Conservation (phyloP, 2,113 vertebrate species). For the Baryphthengus martii region DNA sequence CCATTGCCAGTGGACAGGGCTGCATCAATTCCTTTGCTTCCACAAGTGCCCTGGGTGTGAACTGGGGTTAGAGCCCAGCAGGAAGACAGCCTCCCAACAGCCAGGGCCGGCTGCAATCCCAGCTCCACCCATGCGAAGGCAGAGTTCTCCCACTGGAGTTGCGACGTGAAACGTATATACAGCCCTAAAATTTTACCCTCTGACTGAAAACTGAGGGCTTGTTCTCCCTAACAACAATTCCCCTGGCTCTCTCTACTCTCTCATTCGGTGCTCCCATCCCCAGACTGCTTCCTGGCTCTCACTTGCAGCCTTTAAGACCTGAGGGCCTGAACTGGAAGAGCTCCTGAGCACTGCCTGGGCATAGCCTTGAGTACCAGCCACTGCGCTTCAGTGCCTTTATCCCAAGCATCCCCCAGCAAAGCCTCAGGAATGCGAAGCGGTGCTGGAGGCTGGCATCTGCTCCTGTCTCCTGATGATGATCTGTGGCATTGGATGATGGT, state of each 20-base stretch:
- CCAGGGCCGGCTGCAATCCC: conserved; percentile 33
- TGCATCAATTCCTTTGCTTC: background rate
- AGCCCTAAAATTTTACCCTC: background rate
- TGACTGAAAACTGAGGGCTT: background rate
- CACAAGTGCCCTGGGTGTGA: background rate
- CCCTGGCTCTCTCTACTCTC: background rate
- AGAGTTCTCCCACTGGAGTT: conserved; percentile 15
- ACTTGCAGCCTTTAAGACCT: background rate
- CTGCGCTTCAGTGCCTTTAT: accelerated
- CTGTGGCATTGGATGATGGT: background rate
- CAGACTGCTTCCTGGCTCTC: background rate
- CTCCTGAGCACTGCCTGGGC: background rate
- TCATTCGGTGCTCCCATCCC: background rate
- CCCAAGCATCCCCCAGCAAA: background rate
- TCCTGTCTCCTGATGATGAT: background rate
- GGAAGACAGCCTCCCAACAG: background rate
- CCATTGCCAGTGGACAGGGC: background rate
- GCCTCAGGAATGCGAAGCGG: background rate
- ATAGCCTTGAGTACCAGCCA: background rate
- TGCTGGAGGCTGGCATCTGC: background rate
- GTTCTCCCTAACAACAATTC: background rate
- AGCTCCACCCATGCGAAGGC: conserved; percentile 35
- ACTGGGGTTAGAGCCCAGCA: background rate
- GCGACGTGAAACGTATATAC: background rate
- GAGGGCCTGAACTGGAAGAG: background rate